phyloP scores from a whole-genome alignment of 2,888 invertebrate genomes.

The Drosophila melanosoma region DNA sequence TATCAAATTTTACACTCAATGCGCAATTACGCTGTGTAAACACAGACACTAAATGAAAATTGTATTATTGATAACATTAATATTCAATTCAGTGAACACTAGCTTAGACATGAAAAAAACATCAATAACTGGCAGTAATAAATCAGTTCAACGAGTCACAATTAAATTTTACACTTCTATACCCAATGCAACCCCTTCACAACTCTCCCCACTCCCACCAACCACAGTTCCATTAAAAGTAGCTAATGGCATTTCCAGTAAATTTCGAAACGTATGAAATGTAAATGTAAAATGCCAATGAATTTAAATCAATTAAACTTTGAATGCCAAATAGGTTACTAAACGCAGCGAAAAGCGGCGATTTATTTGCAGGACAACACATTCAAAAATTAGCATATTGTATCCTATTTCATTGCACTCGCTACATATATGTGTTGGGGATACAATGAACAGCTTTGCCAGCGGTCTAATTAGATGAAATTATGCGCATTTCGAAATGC shows the following conservation, averaged over 20 bases:
- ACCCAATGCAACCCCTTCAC: not conserved
- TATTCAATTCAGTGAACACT: conserved; percentile 7
- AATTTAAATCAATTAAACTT: conserved; percentile 56
- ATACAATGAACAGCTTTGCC: conserved; percentile 67
- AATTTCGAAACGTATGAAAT: conserved; percentile 30
- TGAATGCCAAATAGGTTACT: conserved; percentile 26
- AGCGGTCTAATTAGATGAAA: conserved; percentile 56
- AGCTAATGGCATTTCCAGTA: conserved; percentile 67
- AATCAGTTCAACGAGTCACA: conserved; percentile 63
- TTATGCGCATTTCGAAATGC: conserved; percentile 61
- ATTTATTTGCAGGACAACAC: conserved; percentile 39
- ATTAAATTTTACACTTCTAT: not conserved
- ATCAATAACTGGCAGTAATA: conserved; percentile 47
- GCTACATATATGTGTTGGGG: not conserved
- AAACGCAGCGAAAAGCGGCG: conserved; percentile 25
- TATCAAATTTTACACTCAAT: not conserved
- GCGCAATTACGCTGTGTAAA: not conserved
- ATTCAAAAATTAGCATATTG: conserved; percentile 45
- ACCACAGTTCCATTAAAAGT: conserved; percentile 71
- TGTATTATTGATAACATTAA: conserved; percentile 40
- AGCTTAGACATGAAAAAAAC: conserved; percentile 16
- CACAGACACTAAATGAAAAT: conserved; percentile 37
- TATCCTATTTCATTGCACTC: not conserved
- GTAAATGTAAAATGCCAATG: conserved; percentile 44
- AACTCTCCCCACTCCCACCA: not conserved